Evolutionary conservation across 2,888 invertebrate genomes (phyloP).

Genomic region (Subacronicta megacephala): DNA sequence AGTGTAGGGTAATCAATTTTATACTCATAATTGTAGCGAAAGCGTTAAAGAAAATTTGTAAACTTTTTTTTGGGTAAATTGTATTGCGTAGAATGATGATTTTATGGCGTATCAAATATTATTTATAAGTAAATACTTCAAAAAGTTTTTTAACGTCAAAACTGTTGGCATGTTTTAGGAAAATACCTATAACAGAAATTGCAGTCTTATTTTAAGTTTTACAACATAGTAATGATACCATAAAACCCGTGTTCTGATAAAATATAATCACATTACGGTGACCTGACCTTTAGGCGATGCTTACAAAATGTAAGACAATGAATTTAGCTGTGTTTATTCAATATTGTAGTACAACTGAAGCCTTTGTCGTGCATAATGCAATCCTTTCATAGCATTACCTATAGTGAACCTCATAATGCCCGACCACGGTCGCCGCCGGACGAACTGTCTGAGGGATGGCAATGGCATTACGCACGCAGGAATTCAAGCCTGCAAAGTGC

Average conservation of each 20-base stretch:
- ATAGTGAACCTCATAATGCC: slow-evolving; percentile 69
- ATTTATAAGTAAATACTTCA: slow-evolving; percentile 1
- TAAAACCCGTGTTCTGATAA: slow-evolving; percentile 7
- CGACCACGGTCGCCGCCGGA: slow-evolving; percentile 67
- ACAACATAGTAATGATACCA: no score
- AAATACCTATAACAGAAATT: neutral
- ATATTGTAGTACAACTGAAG: slow-evolving; percentile 73
- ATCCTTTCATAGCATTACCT: slow-evolving; percentile 80
- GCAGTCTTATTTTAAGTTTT: neutral
- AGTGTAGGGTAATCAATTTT: slow-evolving; percentile 72
- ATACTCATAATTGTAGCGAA: slow-evolving; percentile 70
- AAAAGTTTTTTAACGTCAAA: slow-evolving; percentile 4
- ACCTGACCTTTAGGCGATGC: slow-evolving; percentile 49
- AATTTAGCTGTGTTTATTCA: slow-evolving; percentile 68
- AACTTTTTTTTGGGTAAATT: slow-evolving; percentile 56
- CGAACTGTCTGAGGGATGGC: slow-evolving; percentile 58
- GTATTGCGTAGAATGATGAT: slow-evolving; percentile 36
- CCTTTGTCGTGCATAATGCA: slow-evolving; percentile 72
- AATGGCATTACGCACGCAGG: slow-evolving; percentile 59
- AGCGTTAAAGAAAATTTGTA: slow-evolving; percentile 70
- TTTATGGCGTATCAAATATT: slow-evolving; percentile 40
- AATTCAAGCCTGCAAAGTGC: slow-evolving; percentile 75
- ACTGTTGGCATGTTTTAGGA: slow-evolving; percentile 11
- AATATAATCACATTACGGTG: slow-evolving; percentile 44
- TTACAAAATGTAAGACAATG: slow-evolving; percentile 60